Evolutionary conservation across 2,888 invertebrate genomes (phyloP).

Genomic region (Hydroisotoma schaefferi): DNA sequence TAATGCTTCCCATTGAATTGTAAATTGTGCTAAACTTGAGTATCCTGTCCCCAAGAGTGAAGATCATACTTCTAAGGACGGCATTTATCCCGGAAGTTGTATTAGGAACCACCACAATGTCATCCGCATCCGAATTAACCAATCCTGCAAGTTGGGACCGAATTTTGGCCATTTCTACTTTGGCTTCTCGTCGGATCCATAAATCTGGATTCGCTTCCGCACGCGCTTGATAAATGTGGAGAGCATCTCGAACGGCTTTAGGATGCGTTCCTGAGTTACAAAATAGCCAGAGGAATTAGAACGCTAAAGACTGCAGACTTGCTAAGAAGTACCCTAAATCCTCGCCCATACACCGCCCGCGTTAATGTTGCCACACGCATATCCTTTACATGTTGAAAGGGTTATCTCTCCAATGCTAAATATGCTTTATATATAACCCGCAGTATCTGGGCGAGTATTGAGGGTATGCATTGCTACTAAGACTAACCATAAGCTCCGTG

Average conservation of each 20-base stretch:
- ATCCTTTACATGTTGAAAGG: too few species aligned
- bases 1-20: slow-evolving; percentile 20
- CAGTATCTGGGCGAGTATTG: too few species aligned
- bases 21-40: slow-evolving; percentile 36
- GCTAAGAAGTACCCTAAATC: too few species aligned
- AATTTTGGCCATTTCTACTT: slow-evolving; percentile 20
- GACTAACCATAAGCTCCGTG: slow-evolving; percentile 41
- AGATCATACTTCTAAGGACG: slow-evolving; percentile 32
- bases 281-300: background rate
- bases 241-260: slow-evolving; percentile 22
- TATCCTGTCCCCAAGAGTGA: slow-evolving; percentile 27
- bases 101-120: slow-evolving; percentile 29
- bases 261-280: slow-evolving; percentile 34
- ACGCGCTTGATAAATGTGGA: slow-evolving; percentile 25
- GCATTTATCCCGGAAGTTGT: slow-evolving; percentile 32
- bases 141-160: slow-evolving; percentile 22
- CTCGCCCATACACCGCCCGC: too few species aligned
- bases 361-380: too few species aligned
- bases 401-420: too few species aligned
- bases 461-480: background rate
- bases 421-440: too few species aligned
- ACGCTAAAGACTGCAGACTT: too few species aligned
- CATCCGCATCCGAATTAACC: slow-evolving; percentile 22
- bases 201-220: slow-evolving; percentile 34
- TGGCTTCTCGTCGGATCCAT: slow-evolving; percentile 37